Evolutionary conservation across 2,888 invertebrate species (phyloP).

Genomic region (Dynastes hyllus): DNA sequence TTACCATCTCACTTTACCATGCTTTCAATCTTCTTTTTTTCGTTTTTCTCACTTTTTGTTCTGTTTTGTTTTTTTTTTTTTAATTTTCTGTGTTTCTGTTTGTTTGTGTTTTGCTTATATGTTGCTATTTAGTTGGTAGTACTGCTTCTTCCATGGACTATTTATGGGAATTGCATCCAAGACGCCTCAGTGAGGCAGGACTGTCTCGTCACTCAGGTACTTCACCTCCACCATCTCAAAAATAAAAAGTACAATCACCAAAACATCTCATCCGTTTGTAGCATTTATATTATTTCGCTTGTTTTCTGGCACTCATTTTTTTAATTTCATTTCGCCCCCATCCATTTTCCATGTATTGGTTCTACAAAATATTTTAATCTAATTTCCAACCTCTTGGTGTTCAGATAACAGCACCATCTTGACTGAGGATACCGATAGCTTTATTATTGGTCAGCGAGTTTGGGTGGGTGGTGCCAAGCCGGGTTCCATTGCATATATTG

Average conservation of each 20-base stretch:
- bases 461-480: constrained; percentile 95
- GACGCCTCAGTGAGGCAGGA: constrained; percentile 84
- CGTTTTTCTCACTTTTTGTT: constrained; percentile 33
- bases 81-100: constrained; percentile 41
- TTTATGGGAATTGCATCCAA: constrained; percentile 82
- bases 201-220: constrained; percentile 85
- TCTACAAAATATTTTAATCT: background rate
- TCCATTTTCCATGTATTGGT: background rate
- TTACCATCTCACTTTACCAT: too few species aligned
- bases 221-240: background rate
- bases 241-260: background rate
- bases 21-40: constrained; percentile 1
- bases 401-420: constrained; percentile 89
- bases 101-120: constrained; percentile 68
- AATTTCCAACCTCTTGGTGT: background rate
- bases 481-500: constrained; percentile 94
- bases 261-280: constrained; percentile 19
- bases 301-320: background rate
- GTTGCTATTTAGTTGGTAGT: constrained; percentile 65
- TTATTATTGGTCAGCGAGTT: constrained; percentile 95
- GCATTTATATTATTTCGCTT: constrained; percentile 2
- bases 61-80: constrained; percentile 41
- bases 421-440: constrained; percentile 94
- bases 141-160: constrained; percentile 81
- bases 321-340: background rate